These are phyloP conservation scores for Chrysoperla carnea DNA, from an alignment of 1,140 invertebrate species.

Conservation along the genomic window DNA sequence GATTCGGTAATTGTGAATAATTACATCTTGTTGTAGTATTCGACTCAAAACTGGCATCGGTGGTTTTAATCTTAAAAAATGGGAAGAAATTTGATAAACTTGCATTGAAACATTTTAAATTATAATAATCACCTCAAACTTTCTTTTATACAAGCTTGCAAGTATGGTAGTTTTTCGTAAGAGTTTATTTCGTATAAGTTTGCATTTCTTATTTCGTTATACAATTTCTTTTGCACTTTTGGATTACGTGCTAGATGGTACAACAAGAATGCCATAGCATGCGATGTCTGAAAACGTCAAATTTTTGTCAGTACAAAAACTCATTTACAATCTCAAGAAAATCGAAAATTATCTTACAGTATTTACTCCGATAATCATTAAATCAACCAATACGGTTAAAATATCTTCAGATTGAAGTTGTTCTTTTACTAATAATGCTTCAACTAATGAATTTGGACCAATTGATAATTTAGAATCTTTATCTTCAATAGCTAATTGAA, in stretches of 20 bases:
- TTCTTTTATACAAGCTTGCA: conserved; percentile 50
- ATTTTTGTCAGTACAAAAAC: no score
- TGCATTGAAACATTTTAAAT: no score
- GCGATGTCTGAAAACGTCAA: conserved; percentile 32
- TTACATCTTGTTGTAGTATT: conserved; percentile 41
- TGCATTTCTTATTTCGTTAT: conserved; percentile 30
- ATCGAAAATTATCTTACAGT: conserved; percentile 22
- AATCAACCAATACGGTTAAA: conserved; percentile 39
- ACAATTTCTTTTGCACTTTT: conserved; percentile 33
- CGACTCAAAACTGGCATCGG: conserved; percentile 42
- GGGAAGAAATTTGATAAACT: no score
- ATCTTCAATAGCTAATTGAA: conserved; percentile 8
- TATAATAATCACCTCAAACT: conserved; percentile 42
- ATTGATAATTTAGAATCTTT: conserved; percentile 1
- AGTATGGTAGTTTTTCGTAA: conserved; percentile 26
- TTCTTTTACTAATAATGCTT: conserved; percentile 30
- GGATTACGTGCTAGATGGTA: conserved; percentile 40
- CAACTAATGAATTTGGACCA: conserved; percentile 14
- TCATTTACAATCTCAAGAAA: not conserved
- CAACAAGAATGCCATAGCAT: conserved; percentile 33
- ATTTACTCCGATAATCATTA: conserved; percentile 39
- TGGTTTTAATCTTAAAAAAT: conserved; percentile 30
- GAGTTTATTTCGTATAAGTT: conserved; percentile 17
- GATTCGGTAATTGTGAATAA: conserved; percentile 30
- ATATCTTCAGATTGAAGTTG: conserved; percentile 36